phyloP scores from a whole-genome alignment of 2,113 vertebrate species.

The Antechinus stuartii region DNA sequence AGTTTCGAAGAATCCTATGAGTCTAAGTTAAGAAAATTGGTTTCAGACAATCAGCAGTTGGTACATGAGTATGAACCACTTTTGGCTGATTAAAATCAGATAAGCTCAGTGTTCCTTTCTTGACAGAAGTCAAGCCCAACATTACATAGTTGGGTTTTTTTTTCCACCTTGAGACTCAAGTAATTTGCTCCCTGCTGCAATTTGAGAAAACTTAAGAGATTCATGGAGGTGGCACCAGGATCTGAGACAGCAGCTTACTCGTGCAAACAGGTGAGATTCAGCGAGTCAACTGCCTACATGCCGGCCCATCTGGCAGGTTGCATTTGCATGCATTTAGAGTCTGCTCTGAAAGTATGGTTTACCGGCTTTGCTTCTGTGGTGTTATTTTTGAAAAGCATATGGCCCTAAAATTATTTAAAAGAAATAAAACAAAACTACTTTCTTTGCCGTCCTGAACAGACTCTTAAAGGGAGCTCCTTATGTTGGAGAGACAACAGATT shows the following conservation, averaged over 20 bases:
- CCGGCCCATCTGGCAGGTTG: not conserved
- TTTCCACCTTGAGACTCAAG: not conserved
- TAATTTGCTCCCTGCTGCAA: constrained; percentile 43
- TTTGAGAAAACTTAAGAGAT: constrained; percentile 50
- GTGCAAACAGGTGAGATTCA: not conserved
- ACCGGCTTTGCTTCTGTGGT: not conserved
- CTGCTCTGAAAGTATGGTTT: not conserved
- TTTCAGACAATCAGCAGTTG: constrained; percentile 26
- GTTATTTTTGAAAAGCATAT: constrained; percentile 44
- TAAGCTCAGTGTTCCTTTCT: not conserved
- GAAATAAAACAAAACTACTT: constrained; percentile 7
- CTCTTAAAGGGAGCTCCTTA: constrained; percentile 37
- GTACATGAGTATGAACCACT: constrained; percentile 30
- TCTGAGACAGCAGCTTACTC: constrained; percentile 27
- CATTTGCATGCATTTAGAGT: constrained; percentile 43
- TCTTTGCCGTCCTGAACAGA: not conserved
- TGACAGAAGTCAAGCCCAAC: constrained; percentile 44
- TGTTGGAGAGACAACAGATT: not conserved
- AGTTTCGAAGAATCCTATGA: constrained; percentile 23
- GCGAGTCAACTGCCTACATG: constrained; percentile 3
- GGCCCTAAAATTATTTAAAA: constrained; percentile 25
- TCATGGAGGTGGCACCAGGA: not conserved
- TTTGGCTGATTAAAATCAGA: constrained; percentile 42
- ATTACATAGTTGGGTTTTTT: not conserved
- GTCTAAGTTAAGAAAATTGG: constrained; percentile 38